Conservation (phyloP, 1,140 invertebrate species). For the Venustaconcha ellipsiformis region DNA sequence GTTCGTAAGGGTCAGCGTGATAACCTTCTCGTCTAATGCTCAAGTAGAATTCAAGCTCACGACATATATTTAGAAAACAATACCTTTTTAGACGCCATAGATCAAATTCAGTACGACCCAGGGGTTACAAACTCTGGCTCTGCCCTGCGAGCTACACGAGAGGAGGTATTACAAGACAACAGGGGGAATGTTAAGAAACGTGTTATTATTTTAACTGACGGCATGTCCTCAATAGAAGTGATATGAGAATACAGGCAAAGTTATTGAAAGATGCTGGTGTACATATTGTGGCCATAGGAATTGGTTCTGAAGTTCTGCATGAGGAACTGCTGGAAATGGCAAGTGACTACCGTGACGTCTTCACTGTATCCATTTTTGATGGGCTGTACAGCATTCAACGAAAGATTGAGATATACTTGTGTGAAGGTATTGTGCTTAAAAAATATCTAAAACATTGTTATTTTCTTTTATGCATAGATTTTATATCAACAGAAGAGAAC, state of each 20-base stretch:
- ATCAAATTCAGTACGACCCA: constrained; percentile 5
- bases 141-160: neutral
- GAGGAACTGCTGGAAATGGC: constrained; percentile 10
- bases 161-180: neutral
- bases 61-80: constrained; percentile 3
- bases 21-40: constrained; percentile 11
- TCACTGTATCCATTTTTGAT: constrained; percentile 10
- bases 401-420: neutral
- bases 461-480: too few species aligned
- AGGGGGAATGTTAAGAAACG: neutral
- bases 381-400: constrained; percentile 10
- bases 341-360: neutral
- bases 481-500: too few species aligned
- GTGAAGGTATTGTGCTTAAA: constrained; percentile 1
- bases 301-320: constrained; percentile 1
- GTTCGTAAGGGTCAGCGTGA: constrained; percentile 2
- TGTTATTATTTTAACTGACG: constrained; percentile 13
- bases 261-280: neutral
- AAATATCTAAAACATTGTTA: too few species aligned
- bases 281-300: constrained; percentile 15
- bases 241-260: neutral
- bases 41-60: neutral
- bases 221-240: constrained; percentile 5
- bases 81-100: constrained; percentile 11
- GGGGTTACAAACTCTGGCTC: constrained; percentile 4